phyloP scores from a whole-genome alignment of 2,797 vertebrate genomes.

The Chlorospingus semifuscus region DNA sequence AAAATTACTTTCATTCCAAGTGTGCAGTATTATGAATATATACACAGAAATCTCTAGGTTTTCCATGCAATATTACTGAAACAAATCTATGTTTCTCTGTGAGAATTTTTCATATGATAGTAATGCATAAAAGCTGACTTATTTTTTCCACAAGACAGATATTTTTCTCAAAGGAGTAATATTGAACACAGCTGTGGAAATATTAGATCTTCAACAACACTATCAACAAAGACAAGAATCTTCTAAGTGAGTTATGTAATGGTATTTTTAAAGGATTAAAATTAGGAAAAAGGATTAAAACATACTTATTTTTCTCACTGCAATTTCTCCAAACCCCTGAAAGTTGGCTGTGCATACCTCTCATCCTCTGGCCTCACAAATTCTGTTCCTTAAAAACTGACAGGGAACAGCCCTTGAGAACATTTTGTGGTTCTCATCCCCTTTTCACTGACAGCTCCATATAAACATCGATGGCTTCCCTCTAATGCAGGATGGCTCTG shows the following conservation, averaged over 20 bases:
- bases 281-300: constrained; percentile 34
- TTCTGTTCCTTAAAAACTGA: neutral
- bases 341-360: neutral
- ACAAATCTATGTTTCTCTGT: neutral
- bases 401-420: neutral
- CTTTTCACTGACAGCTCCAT: neutral
- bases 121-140: constrained; percentile 38
- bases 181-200: constrained; percentile 66
- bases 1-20: neutral
- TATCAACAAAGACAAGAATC: constrained; percentile 37
- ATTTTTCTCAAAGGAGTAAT: constrained; percentile 65
- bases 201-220: constrained; percentile 30
- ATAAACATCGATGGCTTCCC: neutral
- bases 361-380: neutral
- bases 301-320: neutral
- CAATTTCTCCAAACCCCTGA: neutral
- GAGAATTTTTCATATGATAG: constrained; percentile 13
- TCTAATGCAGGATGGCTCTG: neutral
- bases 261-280: constrained; percentile 37
- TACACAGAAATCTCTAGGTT: neutral
- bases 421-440: neutral
- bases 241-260: constrained; percentile 39
- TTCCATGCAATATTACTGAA: neutral
- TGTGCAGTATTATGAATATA: neutral
- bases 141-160: constrained; percentile 53